These are phyloP conservation scores for Bergia sp. DNA, from an alignment of 92 coral and sea anemone genomes.

Conservation along the genomic window DNA sequence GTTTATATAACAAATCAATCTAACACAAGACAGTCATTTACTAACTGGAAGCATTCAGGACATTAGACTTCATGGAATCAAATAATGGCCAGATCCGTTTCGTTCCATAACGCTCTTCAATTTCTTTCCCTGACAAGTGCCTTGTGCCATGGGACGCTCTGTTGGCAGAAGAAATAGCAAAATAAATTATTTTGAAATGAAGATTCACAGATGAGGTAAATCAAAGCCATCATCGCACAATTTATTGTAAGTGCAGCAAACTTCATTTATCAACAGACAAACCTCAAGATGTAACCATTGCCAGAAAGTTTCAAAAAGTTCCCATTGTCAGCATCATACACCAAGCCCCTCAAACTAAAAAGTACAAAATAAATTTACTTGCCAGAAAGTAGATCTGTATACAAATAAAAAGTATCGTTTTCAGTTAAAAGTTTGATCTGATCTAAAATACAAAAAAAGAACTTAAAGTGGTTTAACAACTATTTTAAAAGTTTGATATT, in stretches of 20 bases:
- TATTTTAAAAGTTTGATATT: too few relatives aligned
- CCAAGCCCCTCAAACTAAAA: conserved; percentile 85
- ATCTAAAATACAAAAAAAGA: too few relatives aligned
- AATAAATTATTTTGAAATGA: too few relatives aligned
- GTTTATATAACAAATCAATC: too few relatives aligned
- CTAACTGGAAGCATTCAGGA: conserved; percentile 19
- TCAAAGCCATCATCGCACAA: too few relatives aligned
- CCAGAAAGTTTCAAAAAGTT: conserved; percentile 82
- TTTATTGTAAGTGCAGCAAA: too few relatives aligned
- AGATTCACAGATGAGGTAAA: not conserved
- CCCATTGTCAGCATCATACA: conserved; percentile 83
- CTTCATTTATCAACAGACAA: not conserved
- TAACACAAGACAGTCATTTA: not conserved
- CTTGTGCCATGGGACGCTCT: conserved; percentile 97
- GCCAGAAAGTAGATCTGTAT: not conserved
- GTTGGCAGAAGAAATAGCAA: not conserved
- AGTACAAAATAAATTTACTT: not conserved
- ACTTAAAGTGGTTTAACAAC: too few relatives aligned
- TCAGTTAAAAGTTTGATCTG: too few relatives aligned
- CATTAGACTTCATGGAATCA: conserved; percentile 50
- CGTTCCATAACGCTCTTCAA: conserved; percentile 79
- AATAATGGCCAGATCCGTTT: conserved; percentile 71
- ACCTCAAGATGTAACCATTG: conserved; percentile 94
- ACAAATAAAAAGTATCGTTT: too few relatives aligned
- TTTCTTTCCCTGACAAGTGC: conserved; percentile 68